Evolutionary conservation across 2,888 invertebrate species (phyloP).

Genomic region (Dasypogon diadema): DNA sequence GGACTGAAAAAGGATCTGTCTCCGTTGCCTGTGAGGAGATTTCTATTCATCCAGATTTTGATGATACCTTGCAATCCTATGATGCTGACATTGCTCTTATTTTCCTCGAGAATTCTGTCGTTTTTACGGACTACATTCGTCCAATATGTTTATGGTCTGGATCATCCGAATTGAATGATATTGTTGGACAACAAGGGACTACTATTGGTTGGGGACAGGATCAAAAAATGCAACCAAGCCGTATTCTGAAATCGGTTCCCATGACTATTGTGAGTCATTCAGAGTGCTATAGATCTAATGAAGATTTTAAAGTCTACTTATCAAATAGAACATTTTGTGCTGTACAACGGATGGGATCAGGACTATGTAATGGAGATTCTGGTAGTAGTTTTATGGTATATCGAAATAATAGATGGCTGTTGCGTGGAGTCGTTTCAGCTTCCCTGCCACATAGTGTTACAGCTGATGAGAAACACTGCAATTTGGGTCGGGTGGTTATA

Average conservation of each 20-base stretch:
- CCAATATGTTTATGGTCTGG: slow-evolving; percentile 72
- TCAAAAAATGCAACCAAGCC: neutral
- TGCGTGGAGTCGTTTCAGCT: slow-evolving; percentile 71
- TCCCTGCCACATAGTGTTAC: slow-evolving; percentile 60
- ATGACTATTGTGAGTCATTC: slow-evolving; percentile 69
- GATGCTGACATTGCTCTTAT: slow-evolving; percentile 70
- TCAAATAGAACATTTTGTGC: slow-evolving; percentile 67
- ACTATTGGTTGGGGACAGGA: slow-evolving; percentile 71
- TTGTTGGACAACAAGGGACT: slow-evolving; percentile 69
- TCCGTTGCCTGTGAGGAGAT: slow-evolving; percentile 67
- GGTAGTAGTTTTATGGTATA: slow-evolving; percentile 72
- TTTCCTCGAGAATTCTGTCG: slow-evolving; percentile 50
- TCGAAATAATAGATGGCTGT: slow-evolving; percentile 67
- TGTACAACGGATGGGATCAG: slow-evolving; percentile 63
- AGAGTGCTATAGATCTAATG: slow-evolving; percentile 67
- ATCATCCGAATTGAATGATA: slow-evolving; percentile 60
- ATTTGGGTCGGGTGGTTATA: neutral
- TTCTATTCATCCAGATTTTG: slow-evolving; percentile 69
- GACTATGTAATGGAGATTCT: slow-evolving; percentile 71
- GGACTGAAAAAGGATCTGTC: slow-evolving; percentile 66
- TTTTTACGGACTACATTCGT: slow-evolving; percentile 67
- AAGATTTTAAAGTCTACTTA: slow-evolving; percentile 57
- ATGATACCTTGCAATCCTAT: slow-evolving; percentile 63
- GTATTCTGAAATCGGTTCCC: slow-evolving; percentile 65
- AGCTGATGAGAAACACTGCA: neutral